Conservation (phyloP, 2,888 invertebrate species). For the Dolichomitus sp. region DNA sequence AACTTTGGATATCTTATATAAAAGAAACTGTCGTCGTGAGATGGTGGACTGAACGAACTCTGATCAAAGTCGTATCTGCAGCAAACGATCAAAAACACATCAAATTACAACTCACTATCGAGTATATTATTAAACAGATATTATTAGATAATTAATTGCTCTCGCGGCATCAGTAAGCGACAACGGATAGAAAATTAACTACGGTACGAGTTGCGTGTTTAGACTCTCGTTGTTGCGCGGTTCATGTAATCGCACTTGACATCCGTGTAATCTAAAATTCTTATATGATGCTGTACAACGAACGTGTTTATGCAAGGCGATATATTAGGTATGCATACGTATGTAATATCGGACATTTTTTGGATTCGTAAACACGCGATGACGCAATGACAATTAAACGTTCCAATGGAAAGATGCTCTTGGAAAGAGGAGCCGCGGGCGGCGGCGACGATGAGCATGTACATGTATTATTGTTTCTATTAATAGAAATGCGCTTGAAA, state of each 20-base stretch:
- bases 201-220: background rate
- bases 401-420: background rate
- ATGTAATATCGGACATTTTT: background rate
- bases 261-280: too few species aligned
- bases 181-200: background rate
- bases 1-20: slow-evolving; percentile 88
- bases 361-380: background rate
- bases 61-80: slow-evolving; percentile 88
- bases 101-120: background rate
- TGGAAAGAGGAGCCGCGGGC: too few species aligned
- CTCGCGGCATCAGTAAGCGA: background rate
- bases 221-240: slow-evolving; percentile 11
- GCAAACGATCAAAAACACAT: slow-evolving; percentile 46
- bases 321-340: background rate
- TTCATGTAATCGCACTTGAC: background rate
- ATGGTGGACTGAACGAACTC: slow-evolving; percentile 90
- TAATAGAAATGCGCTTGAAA: slow-evolving; percentile 33
- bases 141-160: background rate
- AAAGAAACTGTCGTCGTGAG: slow-evolving; percentile 92
- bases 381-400: background rate
- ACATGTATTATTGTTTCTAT: slow-evolving; percentile 16
- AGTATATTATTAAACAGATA: background rate
- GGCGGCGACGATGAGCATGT: background rate
- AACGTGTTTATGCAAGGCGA: background rate
- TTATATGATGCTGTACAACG: background rate